Percentiles rank a stretch among this genome's conserved stretches.
Evolutionary conservation across 2,888 invertebrate genomes (phyloP).

Genomic region (Orchesellides sinensis): DNA sequence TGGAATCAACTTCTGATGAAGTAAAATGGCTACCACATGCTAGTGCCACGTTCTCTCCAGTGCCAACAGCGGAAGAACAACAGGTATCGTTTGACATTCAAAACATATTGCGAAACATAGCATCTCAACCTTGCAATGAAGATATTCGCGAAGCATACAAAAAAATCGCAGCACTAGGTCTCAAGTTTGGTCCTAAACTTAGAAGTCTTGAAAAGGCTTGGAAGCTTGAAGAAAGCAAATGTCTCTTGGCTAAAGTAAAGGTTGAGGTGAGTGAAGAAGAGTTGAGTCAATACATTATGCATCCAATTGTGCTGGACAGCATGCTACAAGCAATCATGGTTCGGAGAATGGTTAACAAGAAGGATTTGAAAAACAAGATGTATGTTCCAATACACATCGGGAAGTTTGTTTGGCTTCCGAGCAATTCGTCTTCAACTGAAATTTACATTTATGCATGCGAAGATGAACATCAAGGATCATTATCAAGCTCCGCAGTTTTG

Average conservation of each 20-base stretch:
- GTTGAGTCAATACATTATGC: not conserved
- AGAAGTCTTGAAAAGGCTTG: constrained; percentile 18
- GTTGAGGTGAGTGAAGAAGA: not conserved
- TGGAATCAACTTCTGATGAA: not conserved
- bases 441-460: not conserved
- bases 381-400: constrained; percentile 40
- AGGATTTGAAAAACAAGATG: constrained; percentile 24
- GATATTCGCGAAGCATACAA: not conserved
- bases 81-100: no score
- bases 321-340: constrained; percentile 40
- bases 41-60: not conserved
- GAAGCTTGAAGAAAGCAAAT: not conserved
- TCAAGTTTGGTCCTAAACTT: constrained; percentile 34
- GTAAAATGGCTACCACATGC: constrained; percentile 6
- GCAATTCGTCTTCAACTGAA: not conserved
- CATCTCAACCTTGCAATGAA: not conserved
- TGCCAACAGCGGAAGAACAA: not conserved
- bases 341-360: not conserved
- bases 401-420: constrained; percentile 50
- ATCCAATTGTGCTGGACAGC: not conserved
- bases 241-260: not conserved
- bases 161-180: constrained; percentile 20
- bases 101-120: not conserved
- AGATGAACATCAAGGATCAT: not conserved
- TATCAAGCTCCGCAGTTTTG: not conserved